Evolutionary conservation across 2,797 vertebrate species (phyloP).

Genomic region (Lophotriccus pileatus): DNA sequence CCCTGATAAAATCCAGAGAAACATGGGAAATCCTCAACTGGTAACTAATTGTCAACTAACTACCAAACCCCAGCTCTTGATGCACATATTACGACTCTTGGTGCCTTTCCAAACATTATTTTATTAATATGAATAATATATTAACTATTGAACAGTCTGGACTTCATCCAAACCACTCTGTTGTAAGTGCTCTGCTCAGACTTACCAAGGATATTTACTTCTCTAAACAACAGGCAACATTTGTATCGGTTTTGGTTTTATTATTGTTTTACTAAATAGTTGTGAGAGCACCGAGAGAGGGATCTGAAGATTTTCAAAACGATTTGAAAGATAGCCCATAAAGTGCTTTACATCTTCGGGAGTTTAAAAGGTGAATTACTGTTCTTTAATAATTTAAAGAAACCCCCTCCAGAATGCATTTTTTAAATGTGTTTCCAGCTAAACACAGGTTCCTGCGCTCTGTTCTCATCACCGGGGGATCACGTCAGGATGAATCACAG

Average conservation of each 20-base stretch:
- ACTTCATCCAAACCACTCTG: conserved; percentile 73
- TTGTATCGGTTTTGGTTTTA: conserved; percentile 44
- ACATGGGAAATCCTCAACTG: background rate
- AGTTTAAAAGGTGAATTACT: conserved; percentile 37
- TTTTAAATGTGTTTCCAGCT: conserved; percentile 18
- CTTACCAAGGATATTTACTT: conserved; percentile 73
- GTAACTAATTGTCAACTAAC: conserved; percentile 30
- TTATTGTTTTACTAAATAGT: conserved; percentile 43
- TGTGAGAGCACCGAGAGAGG: background rate
- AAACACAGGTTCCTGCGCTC: background rate
- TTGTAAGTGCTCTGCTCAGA: conserved; percentile 73
- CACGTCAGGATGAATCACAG: conserved; percentile 9
- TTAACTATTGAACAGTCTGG: conserved; percentile 75
- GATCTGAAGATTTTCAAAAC: conserved; percentile 27
- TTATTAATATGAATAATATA: conserved; percentile 80
- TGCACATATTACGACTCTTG: conserved; percentile 3
- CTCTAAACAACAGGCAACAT: conserved; percentile 66
- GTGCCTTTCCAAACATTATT: conserved; percentile 71
- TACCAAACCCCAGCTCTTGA: conserved; percentile 4
- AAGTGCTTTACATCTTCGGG: conserved; percentile 16
- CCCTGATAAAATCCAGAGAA: background rate
- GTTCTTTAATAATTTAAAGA: conserved; percentile 46
- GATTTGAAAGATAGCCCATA: conserved; percentile 14
- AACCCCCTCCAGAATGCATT: background rate
- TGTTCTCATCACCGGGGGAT: background rate